These are phyloP conservation scores for Chelidonichthys spinosus DNA, from an alignment of 2,797 vertebrate species.

Conservation along the genomic window DNA sequence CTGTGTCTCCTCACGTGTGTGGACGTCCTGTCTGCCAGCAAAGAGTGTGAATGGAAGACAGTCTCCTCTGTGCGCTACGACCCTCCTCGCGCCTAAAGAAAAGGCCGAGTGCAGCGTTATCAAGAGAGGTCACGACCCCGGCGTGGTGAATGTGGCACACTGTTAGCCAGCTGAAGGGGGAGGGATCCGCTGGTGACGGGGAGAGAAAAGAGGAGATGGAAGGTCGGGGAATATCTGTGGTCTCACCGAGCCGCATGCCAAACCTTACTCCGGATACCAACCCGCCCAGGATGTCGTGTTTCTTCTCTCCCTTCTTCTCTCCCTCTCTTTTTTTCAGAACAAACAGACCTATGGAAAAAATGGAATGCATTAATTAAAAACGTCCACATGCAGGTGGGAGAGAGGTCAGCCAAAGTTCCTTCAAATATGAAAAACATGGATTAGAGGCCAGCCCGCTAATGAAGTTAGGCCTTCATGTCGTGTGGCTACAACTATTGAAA, in stretches of 20 bases:
- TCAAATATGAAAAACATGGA: conserved; percentile 36
- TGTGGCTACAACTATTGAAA: conserved; percentile 15
- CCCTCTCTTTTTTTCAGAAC: conserved; percentile 22
- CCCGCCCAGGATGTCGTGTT: conserved; percentile 53
- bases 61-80: conserved; percentile 43
- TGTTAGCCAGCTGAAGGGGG: conserved; percentile 41
- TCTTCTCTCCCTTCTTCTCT: conserved; percentile 12
- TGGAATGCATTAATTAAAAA: conserved; percentile 71
- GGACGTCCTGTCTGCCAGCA: conserved; percentile 24
- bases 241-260: conserved; percentile 61
- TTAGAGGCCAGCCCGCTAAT: conserved; percentile 40
- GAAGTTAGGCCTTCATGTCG: conserved; percentile 16
- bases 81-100: conserved; percentile 58
- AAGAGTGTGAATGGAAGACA: conserved; percentile 57
- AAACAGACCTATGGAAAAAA: conserved; percentile 66
- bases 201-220: conserved; percentile 45
- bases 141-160: conserved; percentile 55
- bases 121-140: conserved; percentile 44
- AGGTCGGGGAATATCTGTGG: conserved; percentile 60
- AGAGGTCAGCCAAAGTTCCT: conserved; percentile 62
- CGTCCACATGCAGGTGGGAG: conserved; percentile 57
- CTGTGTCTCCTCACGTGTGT: conserved; percentile 50
- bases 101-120: conserved; percentile 51
- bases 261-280: conserved; percentile 72
- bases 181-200: conserved; percentile 33